Evolutionary conservation across 2,888 invertebrate genomes (phyloP), one percentile per base, ranked within the genome.

Genomic region (Harpalus rubripes): DNA sequence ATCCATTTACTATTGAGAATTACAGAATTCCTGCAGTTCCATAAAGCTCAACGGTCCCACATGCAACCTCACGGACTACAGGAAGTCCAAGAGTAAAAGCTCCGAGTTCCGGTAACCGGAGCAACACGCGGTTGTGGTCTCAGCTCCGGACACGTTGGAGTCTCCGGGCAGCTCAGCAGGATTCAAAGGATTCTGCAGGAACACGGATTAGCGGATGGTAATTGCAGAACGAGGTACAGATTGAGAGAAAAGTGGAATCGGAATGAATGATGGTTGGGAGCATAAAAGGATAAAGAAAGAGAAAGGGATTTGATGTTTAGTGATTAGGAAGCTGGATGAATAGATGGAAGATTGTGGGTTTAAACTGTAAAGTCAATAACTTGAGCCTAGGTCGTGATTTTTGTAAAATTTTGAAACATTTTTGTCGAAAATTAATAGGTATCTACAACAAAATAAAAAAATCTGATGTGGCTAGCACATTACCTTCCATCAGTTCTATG

Each of bases 151-250:
- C 10, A 52, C 44, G 2, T 12, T 12, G 26, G 32, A 26, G 32
- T 6, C 5, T 32, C 32, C 5, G 3, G 5, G 32, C 5, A 32
- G 63, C 26, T 68, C 15, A 4, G 68, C 39, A n/a, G n/a, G n/a
- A 15, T 8, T 39, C 68, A 68, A 68, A 68, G 68, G 68, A 68
- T 68, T 68, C 68, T 12, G 39, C 39, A 68, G 32, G 15, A 26
- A 1, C 68, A 18, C 12, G 41, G 68, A 68, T 68, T 68, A 68
- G 68, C 39, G 7, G 41, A 68, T 68, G 68, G 68, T 68, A 68
- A 68, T 68, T 68, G 68, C 32, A n/a, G 8, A 15, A 15, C 32
- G 12, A n/a, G 12, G 68, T 22, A 7, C 59, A 61, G 15, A 32
- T 32, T 32, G 32, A 32, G 32, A 6, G 32, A 32, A 32, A 32